Base-by-base conservation (phyloP, 1,140 invertebrate genomes). In the Hydropsyche tenuis region DNA sequence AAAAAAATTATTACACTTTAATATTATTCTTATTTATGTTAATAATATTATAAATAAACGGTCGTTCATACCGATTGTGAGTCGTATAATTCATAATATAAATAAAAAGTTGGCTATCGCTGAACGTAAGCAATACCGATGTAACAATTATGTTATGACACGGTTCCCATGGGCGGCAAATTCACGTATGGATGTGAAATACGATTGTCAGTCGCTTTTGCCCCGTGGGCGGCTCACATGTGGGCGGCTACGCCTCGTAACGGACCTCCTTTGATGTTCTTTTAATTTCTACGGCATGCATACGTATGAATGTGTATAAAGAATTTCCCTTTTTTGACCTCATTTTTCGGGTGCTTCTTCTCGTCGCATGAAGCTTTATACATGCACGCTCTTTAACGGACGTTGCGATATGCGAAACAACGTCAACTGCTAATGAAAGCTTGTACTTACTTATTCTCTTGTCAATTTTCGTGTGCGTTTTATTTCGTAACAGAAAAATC, bases 71-170 rank as follows among this genome's bases (percentile, higher is more conserved):
- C n/a, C n/a, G n/a, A n/a, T n/a, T n/a, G n/a, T n/a, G n/a, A n/a
- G n/a, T n/a, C n/a, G n/a, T n/a, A n/a, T n/a, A n/a, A n/a, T n/a
- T n/a, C n/a, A n/a, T n/a, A n/a, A n/a, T n/a, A n/a, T n/a, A n/a
- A n/a, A n/a, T n/a, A 37, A 37, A 37, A 37, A 37, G 48, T 70
- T 70, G 51, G 18, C 14, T 7, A 70, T 27, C 68, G 1, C 46
- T 70, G 48, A 3, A 2, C n/a, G 22, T 45, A 72, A 72, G 70
- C 70, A 51, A 72, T 72, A 64, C 70, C 70, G 56, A 64, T 72
- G 70, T 72, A 72, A 72, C 60, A 72, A 72, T 72, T 62, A 72
- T 72, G 70, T 63, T 64, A 72, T 72, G 70, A 72, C 70, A 72
- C 51, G 70, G 70, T 72, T 72, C 70, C 60, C 70, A 72, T 72